Conservation (phyloP, 30 jellyfish, hydroid and myxozoan genomes). For the Cassiopea xamachana region DNA sequence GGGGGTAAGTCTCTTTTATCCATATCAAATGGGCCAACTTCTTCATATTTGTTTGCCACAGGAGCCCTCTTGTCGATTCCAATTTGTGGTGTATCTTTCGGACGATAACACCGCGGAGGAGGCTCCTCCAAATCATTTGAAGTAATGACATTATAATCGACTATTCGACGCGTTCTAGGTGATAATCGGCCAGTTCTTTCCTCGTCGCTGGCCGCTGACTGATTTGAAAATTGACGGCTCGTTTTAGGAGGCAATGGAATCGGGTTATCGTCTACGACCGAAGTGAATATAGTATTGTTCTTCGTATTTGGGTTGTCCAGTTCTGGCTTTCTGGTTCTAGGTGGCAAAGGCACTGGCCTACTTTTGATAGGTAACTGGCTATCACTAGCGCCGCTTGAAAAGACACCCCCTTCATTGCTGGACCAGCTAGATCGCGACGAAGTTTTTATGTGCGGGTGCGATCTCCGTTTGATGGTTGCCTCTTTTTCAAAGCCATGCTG, state of each 20-base stretch:
- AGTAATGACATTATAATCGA: background rate
- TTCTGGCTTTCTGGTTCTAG: constrained; percentile 29
- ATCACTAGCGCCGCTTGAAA: constrained; percentile 4
- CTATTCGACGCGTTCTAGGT: background rate
- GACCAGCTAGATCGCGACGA: constrained; percentile 2
- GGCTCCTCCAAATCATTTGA: constrained; percentile 11
- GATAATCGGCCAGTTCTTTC: background rate
- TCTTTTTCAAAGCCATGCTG: background rate
- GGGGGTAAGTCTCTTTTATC: background rate
- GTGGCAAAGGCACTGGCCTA: constrained; percentile 33
- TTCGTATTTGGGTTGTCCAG: background rate
- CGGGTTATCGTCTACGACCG: constrained; percentile 12
- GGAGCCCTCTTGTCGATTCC: background rate
- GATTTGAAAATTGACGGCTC: background rate
- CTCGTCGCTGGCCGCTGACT: constrained; percentile 9
- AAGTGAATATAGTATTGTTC: background rate
- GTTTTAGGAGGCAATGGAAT: constrained; percentile 35
- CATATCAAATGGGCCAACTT: background rate
- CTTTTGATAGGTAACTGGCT: background rate
- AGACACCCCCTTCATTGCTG: constrained; percentile 22
- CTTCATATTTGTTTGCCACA: background rate
- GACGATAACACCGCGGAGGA: background rate
- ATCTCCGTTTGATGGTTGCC: background rate
- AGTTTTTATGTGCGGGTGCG: background rate
- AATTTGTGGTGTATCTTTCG: background rate